phyloP scores from a whole-genome alignment of 2,888 invertebrate genomes.

The Lissocephala sabroskyi region DNA sequence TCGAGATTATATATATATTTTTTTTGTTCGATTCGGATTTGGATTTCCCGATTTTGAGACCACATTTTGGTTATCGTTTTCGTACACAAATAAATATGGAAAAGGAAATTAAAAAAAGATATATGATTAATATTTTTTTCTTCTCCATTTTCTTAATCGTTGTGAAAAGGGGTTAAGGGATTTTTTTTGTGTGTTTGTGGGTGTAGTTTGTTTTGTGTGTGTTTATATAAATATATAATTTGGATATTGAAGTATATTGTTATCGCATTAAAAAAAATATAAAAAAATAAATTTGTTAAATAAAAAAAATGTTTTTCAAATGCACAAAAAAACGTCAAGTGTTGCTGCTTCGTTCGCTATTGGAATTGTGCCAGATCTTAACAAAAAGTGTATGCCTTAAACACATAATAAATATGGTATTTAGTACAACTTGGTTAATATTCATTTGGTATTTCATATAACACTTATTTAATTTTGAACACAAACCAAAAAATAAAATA shows the following conservation, averaged over 20 bases:
- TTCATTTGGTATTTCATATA: no score
- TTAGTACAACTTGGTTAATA: background rate
- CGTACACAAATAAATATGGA: conserved; percentile 72
- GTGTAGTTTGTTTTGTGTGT: conserved; percentile 13
- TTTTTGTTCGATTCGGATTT: conserved; percentile 55
- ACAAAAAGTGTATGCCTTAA: conserved; percentile 2
- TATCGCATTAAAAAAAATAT: background rate
- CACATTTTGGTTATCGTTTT: conserved; percentile 70
- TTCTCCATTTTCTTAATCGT: conserved; percentile 45
- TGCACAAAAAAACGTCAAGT: conserved; percentile 15
- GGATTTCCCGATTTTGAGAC: conserved; percentile 63
- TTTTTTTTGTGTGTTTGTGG: conserved; percentile 17
- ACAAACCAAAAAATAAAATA: no score
- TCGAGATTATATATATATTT: conserved; percentile 37
- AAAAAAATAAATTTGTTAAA: background rate
- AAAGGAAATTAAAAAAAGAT: conserved; percentile 70
- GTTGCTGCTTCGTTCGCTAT: conserved; percentile 9
- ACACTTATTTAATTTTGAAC: no score
- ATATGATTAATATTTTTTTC: conserved; percentile 69
- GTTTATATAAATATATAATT: conserved; percentile 15
- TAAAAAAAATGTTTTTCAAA: conserved; percentile 1
- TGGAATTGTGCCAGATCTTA: conserved; percentile 2
- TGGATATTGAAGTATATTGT: conserved; percentile 7
- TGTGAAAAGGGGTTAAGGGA: conserved; percentile 12
- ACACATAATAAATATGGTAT: conserved; percentile 3